Evolutionary conservation across 2,888 invertebrate species (phyloP), one percentile per base, ranked within the genome.

Genomic region (Yponomeuta cagnagella): DNA sequence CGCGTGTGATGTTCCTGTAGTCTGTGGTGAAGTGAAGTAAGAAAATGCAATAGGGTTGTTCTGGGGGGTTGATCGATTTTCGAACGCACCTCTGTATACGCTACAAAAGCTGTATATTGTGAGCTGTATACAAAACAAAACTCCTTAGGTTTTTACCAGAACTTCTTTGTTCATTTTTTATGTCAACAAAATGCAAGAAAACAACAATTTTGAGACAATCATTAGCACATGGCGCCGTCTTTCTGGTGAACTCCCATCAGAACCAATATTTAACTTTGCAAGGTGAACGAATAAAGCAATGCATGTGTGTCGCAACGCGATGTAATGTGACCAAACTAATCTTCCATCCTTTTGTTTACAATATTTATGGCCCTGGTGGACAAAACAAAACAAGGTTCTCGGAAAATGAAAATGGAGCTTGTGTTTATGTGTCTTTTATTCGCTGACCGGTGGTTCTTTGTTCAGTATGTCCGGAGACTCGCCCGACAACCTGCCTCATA

Each of bases 191-290:
- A 87, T 89, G 90, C 87, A 89, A 87, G 86, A 89, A 80, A 87
- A 85, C 80, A 87, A 84, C 76, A 87, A 87, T 86, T 90, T 89
- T 82, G 85, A 87, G 79, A 82, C 85, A 79, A 86, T 90, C 81
- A 84, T 88, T 76, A 87, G 78, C 78, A 86, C 85, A 82, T 90
- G 90, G 90, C 88, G 89, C 82, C 88, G 86, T 79, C 82, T 88
- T 81, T 88, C 89, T 78, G 87, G 83, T 70, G 88, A 87, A 80
- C 83, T 66, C 9, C 48, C 81, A 82, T 79, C 79, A 75, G 85
- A 85, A 78, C 77, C 82, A 75, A 78, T 82, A 72, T 71, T 15
- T 15, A 52, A 52, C 52, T 52, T 80, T 77, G 79, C 82, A 77
- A 89, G 89, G 90, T 90, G 81, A 68, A 71, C 37, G 65, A 67